Conservation (phyloP, 2,888 invertebrate genomes). For the Stenoptilia bipunctidactyla region DNA sequence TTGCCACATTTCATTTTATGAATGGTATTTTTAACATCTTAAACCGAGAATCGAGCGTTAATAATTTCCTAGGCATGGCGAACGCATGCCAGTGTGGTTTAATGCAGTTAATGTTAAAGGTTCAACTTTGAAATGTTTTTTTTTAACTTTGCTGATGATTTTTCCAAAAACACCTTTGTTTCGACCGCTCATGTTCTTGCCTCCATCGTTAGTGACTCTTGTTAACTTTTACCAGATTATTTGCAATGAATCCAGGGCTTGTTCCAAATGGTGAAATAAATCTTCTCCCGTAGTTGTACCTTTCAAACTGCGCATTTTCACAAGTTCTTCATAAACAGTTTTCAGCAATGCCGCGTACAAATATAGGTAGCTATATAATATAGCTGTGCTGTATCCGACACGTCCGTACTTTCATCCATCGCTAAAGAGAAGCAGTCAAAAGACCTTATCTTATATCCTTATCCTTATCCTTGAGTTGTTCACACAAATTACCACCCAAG, state of each 20-base stretch:
- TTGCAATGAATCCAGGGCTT: conserved; percentile 4
- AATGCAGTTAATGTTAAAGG: no score
- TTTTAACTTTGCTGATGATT: no score
- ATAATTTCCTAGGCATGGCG: no score
- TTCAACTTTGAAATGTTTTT: no score
- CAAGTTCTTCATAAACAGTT: conserved; percentile 14
- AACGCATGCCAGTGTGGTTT: no score
- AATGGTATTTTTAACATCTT: no score
- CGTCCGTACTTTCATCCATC: conserved; percentile 1
- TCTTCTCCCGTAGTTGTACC: conserved; percentile 11
- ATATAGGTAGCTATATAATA: no score
- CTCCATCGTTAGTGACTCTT: neutral
- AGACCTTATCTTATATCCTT: no score
- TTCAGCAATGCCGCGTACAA: conserved; percentile 8
- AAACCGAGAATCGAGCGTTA: no score
- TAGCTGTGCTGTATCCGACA: neutral
- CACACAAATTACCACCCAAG: conserved; percentile 7
- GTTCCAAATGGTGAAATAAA: conserved; percentile 8
- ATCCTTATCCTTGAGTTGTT: neutral
- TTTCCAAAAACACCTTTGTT: conserved; percentile 3
- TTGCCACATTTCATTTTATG: no score
- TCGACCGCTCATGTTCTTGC: conserved; percentile 3
- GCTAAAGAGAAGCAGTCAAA: neutral
- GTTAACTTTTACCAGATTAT: conserved; percentile 4
- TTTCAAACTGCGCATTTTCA: conserved; percentile 11